These are phyloP conservation scores for Cephus sareptanus DNA, from an alignment of 2,888 invertebrate genomes.

Conservation along the genomic window DNA sequence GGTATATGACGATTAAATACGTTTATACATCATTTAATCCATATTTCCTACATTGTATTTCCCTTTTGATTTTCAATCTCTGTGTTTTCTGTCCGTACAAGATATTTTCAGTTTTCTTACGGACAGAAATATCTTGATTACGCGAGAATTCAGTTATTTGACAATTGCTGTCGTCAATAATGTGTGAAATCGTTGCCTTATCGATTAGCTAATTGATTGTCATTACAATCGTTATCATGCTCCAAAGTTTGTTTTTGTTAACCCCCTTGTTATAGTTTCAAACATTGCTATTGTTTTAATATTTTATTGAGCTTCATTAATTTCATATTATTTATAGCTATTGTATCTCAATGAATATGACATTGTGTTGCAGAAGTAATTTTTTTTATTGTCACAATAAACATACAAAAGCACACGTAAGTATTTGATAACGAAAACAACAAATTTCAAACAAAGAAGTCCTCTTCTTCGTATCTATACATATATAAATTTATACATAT, in stretches of 20 bases:
- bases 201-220: background rate
- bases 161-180: background rate
- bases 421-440: background rate
- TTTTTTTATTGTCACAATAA: conserved; percentile 18
- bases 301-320: background rate
- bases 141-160: background rate
- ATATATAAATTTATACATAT: background rate
- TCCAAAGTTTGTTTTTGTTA: background rate
- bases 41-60: background rate
- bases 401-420: conserved; percentile 10
- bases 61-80: background rate
- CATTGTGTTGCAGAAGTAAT: conserved; percentile 20
- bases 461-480: background rate
- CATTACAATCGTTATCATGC: background rate
- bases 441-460: background rate
- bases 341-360: conserved; percentile 10
- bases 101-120: background rate
- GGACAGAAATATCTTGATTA: background rate
- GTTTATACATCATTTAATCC: background rate
- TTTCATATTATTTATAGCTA: conserved; percentile 9
- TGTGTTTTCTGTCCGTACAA: background rate
- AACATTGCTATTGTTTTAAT: background rate
- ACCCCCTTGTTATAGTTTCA: background rate
- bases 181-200: background rate
- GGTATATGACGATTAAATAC: background rate